A percentile compares a stretch with the other conserved stretches of the same genome.
Evolutionary conservation across 53 echinoderm and acorn worm genomes (phyloP).

Genomic region (Antedon mediterranea): DNA sequence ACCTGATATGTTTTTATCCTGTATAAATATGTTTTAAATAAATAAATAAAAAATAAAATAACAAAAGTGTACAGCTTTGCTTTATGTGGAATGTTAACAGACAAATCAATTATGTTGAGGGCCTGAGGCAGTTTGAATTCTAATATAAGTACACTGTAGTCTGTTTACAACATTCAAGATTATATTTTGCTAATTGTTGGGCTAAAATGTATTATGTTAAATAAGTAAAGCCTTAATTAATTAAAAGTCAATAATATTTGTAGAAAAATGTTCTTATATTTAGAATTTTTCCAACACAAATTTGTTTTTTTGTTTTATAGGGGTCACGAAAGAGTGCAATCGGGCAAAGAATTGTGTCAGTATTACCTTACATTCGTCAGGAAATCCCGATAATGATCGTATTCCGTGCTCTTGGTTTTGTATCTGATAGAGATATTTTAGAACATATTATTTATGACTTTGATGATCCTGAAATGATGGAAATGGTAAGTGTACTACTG

Average conservation of each 20-base stretch:
- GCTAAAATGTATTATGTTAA: neutral
- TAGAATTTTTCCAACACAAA: neutral
- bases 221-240: too few relatives aligned
- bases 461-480: slow-evolving; percentile 99
- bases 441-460: slow-evolving; percentile 99
- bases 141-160: too few relatives aligned
- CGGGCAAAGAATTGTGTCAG: slow-evolving; percentile 73
- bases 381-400: slow-evolving; percentile 96
- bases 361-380: slow-evolving; percentile 79
- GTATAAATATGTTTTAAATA: too few relatives aligned
- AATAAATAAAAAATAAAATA: too few relatives aligned
- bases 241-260: neutral
- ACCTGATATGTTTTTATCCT: too few relatives aligned
- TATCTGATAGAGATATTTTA: slow-evolving; percentile 88
- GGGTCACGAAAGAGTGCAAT: slow-evolving; percentile 96
- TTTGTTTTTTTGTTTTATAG: slow-evolving; percentile 21
- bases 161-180: too few relatives aligned
- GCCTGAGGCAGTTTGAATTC: too few relatives aligned
- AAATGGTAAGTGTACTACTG: slow-evolving; percentile 54
- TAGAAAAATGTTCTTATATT: neutral
- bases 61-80: too few relatives aligned
- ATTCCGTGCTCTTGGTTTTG: slow-evolving; percentile 83
- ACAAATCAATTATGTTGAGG: too few relatives aligned
- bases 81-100: too few relatives aligned
- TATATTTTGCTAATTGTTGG: too few relatives aligned